Percentiles rank a stretch among this genome's conserved stretches.
Evolutionary conservation across 1,140 invertebrate genomes (phyloP).

Genomic region (Tetramorium alpestre): DNA sequence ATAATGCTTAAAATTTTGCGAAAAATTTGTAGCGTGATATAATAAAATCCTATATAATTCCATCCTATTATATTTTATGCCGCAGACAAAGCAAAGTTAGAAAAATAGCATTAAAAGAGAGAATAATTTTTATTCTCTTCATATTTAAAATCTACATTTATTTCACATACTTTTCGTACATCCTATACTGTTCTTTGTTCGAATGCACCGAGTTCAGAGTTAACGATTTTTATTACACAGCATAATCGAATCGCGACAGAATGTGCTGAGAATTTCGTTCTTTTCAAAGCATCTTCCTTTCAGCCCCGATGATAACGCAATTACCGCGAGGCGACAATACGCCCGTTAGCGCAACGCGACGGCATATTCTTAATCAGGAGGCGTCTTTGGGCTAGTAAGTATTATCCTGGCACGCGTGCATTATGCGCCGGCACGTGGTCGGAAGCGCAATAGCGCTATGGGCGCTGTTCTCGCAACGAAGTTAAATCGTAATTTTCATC

Average conservation of each 20-base stretch:
- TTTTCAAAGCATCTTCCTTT: constrained; percentile 29
- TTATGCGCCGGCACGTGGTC: constrained; percentile 73
- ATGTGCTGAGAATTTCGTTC: constrained; percentile 28
- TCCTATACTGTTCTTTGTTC: not conserved
- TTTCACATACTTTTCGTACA: not conserved
- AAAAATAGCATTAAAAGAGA: not conserved
- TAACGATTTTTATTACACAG: not conserved
- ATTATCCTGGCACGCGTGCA: constrained; percentile 72
- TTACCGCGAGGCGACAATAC: constrained; percentile 62
- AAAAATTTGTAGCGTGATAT: not conserved
- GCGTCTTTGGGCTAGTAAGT: constrained; percentile 58
- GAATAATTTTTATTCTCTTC: not conserved
- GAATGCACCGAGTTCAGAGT: not conserved
- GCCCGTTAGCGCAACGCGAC: constrained; percentile 52
- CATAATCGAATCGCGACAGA: not conserved
- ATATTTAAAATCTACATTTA: not conserved
- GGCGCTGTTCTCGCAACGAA: constrained; percentile 59
- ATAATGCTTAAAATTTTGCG: not conserved
- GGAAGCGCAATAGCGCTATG: constrained; percentile 57
- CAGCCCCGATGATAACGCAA: constrained; percentile 56
- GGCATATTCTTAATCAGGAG: constrained; percentile 60
- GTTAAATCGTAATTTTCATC: constrained; percentile 72
- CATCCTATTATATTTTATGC: not conserved
- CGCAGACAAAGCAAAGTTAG: not conserved
- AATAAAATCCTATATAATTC: not conserved